Evolutionary conservation across 2,797 vertebrate species (phyloP).

Genomic region (Nyctibius grandis): DNA sequence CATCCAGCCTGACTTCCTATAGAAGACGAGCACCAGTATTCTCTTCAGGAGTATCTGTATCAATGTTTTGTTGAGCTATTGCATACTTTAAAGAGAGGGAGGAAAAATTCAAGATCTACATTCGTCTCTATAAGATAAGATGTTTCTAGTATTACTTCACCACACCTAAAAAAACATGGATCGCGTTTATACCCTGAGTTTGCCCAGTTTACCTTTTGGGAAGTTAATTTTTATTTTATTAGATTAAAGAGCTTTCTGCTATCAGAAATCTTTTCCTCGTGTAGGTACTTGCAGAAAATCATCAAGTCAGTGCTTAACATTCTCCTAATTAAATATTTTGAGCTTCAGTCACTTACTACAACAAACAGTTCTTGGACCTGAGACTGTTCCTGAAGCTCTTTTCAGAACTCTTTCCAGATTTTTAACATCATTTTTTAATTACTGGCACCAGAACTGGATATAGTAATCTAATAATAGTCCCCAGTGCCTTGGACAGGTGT

Average conservation of each 20-base stretch:
- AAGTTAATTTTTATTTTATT: neutral
- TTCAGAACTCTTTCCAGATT: neutral
- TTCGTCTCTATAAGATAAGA: neutral
- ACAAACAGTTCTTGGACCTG: neutral
- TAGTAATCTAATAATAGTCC: neutral
- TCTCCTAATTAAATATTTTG: neutral
- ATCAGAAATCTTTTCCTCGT: neutral
- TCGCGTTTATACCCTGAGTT: neutral
- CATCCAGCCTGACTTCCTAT: neutral
- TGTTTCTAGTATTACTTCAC: neutral
- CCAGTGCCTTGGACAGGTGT: constrained; percentile 33
- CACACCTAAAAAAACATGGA: neutral
- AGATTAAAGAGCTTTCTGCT: neutral
- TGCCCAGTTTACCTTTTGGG: neutral
- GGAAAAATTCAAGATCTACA: neutral
- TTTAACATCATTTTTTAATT: neutral
- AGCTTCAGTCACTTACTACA: neutral
- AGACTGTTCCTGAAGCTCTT: neutral
- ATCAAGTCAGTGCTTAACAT: neutral
- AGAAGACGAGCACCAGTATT: neutral
- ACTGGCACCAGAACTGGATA: neutral
- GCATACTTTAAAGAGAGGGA: neutral
- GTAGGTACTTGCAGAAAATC: constrained; percentile 7
- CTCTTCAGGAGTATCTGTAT: neutral
- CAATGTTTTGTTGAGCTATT: neutral